Percentiles rank a stretch among this genome's conserved stretches.
phyloP scores from a whole-genome alignment of 2,113 vertebrate genomes.

The Suncus etruscus region DNA sequence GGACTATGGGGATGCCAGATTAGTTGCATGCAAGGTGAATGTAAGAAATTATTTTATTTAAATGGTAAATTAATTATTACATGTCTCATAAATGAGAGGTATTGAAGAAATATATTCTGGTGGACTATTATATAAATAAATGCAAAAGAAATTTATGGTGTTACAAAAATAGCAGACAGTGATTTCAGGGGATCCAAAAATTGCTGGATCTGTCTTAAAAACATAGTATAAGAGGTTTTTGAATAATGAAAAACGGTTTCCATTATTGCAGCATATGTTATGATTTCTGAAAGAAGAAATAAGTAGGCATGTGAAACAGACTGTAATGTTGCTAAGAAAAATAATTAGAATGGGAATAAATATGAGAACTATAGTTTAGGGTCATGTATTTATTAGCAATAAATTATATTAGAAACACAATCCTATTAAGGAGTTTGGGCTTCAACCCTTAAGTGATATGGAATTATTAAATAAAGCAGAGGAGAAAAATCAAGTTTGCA shows the following conservation, averaged over 20 bases:
- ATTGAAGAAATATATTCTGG: too few species aligned
- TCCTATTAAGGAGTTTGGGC: not conserved
- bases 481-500: not conserved
- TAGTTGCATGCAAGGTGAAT: constrained; percentile 32
- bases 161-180: not conserved
- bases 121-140: not conserved
- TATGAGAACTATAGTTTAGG: not conserved
- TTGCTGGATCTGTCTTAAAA: not conserved
- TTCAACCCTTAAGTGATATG: not conserved
- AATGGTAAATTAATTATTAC: too few species aligned
- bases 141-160: not conserved
- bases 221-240: not conserved
- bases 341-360: not conserved
- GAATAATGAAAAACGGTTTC: not conserved
- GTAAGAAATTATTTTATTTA: not conserved
- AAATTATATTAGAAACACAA: not conserved
- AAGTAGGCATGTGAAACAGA: not conserved
- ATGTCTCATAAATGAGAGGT: too few species aligned
- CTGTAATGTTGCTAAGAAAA: not conserved
- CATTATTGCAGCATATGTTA: not conserved
- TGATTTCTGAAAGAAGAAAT: not conserved
- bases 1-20: too few species aligned
- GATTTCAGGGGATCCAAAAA: not conserved
- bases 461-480: not conserved
- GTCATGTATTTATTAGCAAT: not conserved